Base-by-base conservation (phyloP, 2,888 invertebrate species). In the Thecophora atra region DNA sequence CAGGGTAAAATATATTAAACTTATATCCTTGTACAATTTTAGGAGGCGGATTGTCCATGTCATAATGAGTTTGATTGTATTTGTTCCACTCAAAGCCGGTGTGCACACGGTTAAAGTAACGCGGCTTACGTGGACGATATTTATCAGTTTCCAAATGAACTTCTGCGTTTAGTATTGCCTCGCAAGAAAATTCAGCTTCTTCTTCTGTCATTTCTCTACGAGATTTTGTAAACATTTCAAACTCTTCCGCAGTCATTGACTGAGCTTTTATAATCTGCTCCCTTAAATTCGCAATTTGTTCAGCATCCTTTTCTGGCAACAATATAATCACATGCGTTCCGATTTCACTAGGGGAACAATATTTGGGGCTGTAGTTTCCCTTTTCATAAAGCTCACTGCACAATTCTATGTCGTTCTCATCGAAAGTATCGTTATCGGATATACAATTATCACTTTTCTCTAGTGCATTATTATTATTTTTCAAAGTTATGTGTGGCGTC, bases 61-160 rank as follows among this genome's bases (percentile, higher is more conserved):
- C 99, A 87, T 99, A 99, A 88, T 99, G 99, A 1, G 99, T 99
- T 88, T 99, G 99, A 88, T 99, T 99, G 88, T 99, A 99, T 87
- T 99, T 99, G 88, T 99, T 99, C 99, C 99, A 99, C 83, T 99
- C 99, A 87, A 99, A 99, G 19, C 99, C 99, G 0, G 96, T 96
- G 84, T 96, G 96, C 4, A 96, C 96, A 72, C 95, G 89, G 89
- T 99, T 99, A 88, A 99, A 98, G 88, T 99, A 99, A 24, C 99
- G 88, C 0, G 99, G 99, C 78, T 99, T 99, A 63, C 99, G 88
- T 0, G 99, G 99, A 15, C 99, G 88, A 87, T 99, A 99, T 88
- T 99, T 99, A 87, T 99, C 99, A 0, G 98, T 97, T 97, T 99
- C 99, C 66, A 86, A 74, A 75, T 86, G 86, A 0, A 95, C 92